Evolutionary conservation across 2,113 vertebrate species (phyloP).

Genomic region (Connochaetes taurinus): DNA sequence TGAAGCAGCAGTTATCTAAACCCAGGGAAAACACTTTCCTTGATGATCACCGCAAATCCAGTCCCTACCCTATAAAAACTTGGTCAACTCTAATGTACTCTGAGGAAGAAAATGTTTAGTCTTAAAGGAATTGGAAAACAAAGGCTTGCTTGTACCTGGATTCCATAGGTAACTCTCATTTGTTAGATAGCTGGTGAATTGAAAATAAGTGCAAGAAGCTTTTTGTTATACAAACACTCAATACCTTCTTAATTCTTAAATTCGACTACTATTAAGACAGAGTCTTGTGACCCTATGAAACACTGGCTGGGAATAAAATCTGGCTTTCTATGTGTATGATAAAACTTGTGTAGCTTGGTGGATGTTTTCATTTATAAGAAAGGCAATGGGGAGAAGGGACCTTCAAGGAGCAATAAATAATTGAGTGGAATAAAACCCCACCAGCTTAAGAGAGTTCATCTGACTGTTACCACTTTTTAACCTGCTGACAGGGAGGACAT

Average conservation of each 20-base stretch:
- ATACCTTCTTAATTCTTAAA: slow-evolving; percentile 16
- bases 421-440: slow-evolving; percentile 46
- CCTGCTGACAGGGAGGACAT: not conserved
- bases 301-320: slow-evolving; percentile 29
- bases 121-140: slow-evolving; percentile 29
- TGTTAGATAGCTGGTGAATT: not conserved
- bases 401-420: slow-evolving; percentile 47
- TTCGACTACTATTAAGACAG: slow-evolving; percentile 21
- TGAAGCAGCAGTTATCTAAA: not conserved
- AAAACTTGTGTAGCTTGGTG: slow-evolving; percentile 60
- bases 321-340: slow-evolving; percentile 55
- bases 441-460: slow-evolving; percentile 15
- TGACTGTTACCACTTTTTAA: slow-evolving; percentile 42
- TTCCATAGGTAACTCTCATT: not conserved
- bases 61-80: not conserved
- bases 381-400: slow-evolving; percentile 23
- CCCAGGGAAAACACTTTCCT: not conserved
- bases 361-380: slow-evolving; percentile 58
- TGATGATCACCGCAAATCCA: not conserved
- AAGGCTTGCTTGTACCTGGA: not conserved
- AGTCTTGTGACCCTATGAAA: slow-evolving; percentile 29
- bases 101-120: not conserved
- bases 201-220: not conserved
- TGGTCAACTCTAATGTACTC: not conserved
- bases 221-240: not conserved